These are phyloP conservation scores for Ectropis crepuscularia DNA, from an alignment of 2,888 invertebrate species.

Conservation along the genomic window DNA sequence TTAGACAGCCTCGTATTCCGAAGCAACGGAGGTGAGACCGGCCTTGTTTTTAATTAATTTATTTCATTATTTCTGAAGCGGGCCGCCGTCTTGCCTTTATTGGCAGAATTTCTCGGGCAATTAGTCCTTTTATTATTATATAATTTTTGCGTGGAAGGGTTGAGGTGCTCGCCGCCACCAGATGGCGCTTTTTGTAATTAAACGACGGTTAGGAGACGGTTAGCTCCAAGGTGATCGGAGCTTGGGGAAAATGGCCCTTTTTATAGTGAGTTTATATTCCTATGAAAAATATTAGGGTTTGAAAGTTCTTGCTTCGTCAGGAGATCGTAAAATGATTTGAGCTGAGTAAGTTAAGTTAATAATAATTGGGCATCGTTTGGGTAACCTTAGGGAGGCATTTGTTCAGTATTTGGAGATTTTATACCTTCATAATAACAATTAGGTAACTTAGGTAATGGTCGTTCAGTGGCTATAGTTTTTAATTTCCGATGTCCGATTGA, in stretches of 20 bases:
- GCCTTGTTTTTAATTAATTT: constrained; percentile 83
- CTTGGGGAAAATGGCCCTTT: constrained; percentile 27
- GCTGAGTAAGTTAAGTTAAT: not conserved
- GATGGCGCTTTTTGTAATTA: constrained; percentile 58
- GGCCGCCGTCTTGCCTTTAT: constrained; percentile 78
- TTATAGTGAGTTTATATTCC: constrained; percentile 32
- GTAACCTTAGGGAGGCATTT: too few relatives aligned
- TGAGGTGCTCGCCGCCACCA: constrained; percentile 63
- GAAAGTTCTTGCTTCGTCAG: not conserved
- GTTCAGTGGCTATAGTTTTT: too few relatives aligned
- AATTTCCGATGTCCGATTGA: too few relatives aligned
- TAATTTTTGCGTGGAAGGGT: constrained; percentile 80
- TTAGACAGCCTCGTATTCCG: not conserved
- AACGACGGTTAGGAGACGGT: constrained; percentile 48
- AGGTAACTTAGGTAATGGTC: too few relatives aligned
- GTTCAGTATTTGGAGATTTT: too few relatives aligned
- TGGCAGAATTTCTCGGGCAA: constrained; percentile 80
- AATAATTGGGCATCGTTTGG: too few relatives aligned
- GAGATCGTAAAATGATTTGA: not conserved
- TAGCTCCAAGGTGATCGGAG: constrained; percentile 45
- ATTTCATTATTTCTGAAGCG: constrained; percentile 80
- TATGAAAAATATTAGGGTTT: constrained; percentile 16
- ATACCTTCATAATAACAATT: too few relatives aligned
- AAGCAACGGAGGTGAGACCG: constrained; percentile 25
- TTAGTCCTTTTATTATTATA: constrained; percentile 85